Conservation (phyloP, 1,140 invertebrate species). For the Eumeta japonica region DNA sequence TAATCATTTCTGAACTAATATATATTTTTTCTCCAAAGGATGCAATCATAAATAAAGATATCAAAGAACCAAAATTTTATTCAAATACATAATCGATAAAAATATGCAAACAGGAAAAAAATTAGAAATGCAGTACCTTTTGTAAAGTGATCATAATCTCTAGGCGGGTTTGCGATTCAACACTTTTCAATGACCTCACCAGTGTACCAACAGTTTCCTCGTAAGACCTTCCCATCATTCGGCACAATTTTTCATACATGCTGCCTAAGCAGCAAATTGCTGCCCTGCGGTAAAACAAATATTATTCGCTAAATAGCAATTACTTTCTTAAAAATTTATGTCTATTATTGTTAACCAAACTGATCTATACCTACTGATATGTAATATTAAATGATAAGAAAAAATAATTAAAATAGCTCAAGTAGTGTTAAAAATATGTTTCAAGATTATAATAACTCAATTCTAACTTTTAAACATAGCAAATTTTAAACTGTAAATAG, state of each 20-base stretch:
- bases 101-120: conserved; percentile 3
- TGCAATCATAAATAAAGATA: too few relatives aligned
- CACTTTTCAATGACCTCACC: conserved; percentile 87
- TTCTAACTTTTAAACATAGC: too few relatives aligned
- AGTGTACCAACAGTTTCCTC: conserved; percentile 95
- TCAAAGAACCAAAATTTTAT: too few relatives aligned
- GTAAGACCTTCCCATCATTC: conserved; percentile 98
- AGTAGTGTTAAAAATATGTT: too few relatives aligned
- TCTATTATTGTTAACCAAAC: conserved; percentile 1
- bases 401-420: too few relatives aligned
- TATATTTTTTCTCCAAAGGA: too few relatives aligned
- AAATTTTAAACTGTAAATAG: too few relatives aligned
- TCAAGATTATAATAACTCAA: too few relatives aligned
- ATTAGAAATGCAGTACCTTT: conserved; percentile 78
- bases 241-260: conserved; percentile 96
- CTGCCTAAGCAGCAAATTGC: conserved; percentile 94
- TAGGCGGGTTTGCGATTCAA: conserved; percentile 92
- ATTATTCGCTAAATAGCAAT: conserved; percentile 3
- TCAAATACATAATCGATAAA: too few relatives aligned
- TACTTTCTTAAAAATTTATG: conserved; percentile 6
- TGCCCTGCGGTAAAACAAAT: conserved; percentile 72
- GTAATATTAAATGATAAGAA: too few relatives aligned
- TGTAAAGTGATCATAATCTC: conserved; percentile 97
- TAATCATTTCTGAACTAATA: too few relatives aligned
- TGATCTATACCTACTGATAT: too few relatives aligned